These are phyloP conservation scores for Ophioderma brevispina DNA, from an alignment of 35 echinoderm and acorn worm species.

Conservation along the genomic window DNA sequence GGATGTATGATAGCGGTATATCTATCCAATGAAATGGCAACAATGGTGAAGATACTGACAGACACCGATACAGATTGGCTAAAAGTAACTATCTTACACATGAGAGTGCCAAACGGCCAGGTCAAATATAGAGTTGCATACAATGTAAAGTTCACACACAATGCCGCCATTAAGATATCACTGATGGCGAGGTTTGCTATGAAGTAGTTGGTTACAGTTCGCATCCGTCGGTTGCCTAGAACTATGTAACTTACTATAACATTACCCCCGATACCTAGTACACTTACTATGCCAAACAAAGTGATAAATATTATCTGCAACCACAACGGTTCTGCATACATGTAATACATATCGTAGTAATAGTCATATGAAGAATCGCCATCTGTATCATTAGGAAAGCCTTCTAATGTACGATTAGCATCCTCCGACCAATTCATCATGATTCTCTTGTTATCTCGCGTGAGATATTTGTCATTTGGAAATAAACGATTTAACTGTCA, in stretches of 20 bases:
- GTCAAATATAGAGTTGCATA: slow-evolving; percentile 72
- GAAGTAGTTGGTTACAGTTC: slow-evolving; percentile 98
- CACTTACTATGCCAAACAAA: slow-evolving; percentile 58
- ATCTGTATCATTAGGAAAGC: too few relatives aligned
- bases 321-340: slow-evolving; percentile 70
- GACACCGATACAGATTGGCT: slow-evolving; percentile 88
- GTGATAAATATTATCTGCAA: slow-evolving; percentile 62
- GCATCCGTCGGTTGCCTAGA: slow-evolving; percentile 85
- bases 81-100: slow-evolving; percentile 84
- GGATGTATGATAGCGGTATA: slow-evolving; percentile 94
- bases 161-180: slow-evolving; percentile 86
- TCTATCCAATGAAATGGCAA: slow-evolving; percentile 87
- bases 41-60: slow-evolving; percentile 94
- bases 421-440: too few relatives aligned
- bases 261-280: slow-evolving; percentile 85
- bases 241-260: slow-evolving; percentile 94
- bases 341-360: not conserved
- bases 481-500: too few relatives aligned
- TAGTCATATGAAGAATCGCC: not conserved
- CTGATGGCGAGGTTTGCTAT: slow-evolving; percentile 93
- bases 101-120: slow-evolving; percentile 77
- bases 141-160: slow-evolving; percentile 90
- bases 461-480: too few relatives aligned
- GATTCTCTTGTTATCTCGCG: too few relatives aligned
- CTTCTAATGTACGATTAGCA: too few relatives aligned